Conservation (phyloP, 2,888 invertebrate species). For the Cataglyphis cursor region DNA sequence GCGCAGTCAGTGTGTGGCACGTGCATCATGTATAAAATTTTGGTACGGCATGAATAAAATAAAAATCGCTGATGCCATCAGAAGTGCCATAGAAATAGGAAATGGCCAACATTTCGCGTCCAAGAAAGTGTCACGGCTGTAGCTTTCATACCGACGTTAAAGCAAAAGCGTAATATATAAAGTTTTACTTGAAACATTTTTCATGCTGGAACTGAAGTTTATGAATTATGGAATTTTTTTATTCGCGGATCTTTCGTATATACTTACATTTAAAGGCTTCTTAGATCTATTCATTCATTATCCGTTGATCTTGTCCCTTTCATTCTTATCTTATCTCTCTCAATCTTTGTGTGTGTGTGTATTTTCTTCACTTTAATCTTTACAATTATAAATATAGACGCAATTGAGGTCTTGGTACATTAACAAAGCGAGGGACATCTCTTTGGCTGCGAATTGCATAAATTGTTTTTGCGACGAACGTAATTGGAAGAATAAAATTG, state of each 20-base stretch:
- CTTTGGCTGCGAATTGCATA: conserved; percentile 27
- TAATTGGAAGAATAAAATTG: conserved; percentile 40
- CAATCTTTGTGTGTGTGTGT: not conserved
- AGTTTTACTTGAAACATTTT: conserved; percentile 1
- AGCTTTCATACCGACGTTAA: conserved; percentile 3
- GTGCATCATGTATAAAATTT: not conserved
- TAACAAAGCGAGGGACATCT: conserved; percentile 9
- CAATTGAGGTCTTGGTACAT: not conserved
- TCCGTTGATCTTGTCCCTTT: not conserved
- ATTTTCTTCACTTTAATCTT: not conserved
- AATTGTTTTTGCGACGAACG: conserved; percentile 5
- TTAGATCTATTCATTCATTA: not conserved
- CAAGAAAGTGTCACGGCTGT: not conserved
- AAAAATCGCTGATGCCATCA: conserved; percentile 9
- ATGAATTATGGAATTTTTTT: conserved; percentile 19
- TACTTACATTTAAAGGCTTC: conserved; percentile 7
- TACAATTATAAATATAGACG: not conserved
- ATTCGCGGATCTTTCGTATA: not conserved
- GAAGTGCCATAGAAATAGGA: conserved; percentile 3
- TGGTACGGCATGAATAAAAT: conserved; percentile 5
- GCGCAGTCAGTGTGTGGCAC: not conserved
- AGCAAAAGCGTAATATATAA: not conserved
- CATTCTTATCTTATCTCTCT: not conserved
- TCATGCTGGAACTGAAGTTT: not conserved
- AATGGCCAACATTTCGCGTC: not conserved